Base-by-base conservation (phyloP, 37 sponge, comb jelly and placozoan species). In the Cladorhizidae sp. region DNA sequence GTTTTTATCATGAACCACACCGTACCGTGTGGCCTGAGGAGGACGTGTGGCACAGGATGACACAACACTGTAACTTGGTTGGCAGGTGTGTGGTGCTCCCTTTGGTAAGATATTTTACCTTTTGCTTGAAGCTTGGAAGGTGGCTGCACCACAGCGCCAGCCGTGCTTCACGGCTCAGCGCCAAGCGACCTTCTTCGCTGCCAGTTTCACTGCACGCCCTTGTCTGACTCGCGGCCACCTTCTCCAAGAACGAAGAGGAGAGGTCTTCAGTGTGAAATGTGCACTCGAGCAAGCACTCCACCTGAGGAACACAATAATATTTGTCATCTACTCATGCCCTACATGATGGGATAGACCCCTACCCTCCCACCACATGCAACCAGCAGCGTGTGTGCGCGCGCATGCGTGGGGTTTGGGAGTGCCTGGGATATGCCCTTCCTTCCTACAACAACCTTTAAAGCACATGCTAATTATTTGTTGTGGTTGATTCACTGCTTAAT, bases 41-140 rank as follows among this genome's bases (percentile, higher is more conserved):
- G 49, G 8, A 45, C 9, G 49, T 12, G 49, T 45, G 49, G 5
- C 49, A 45, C 5, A 9, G 5, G 49, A 9, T 45, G 49, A 12
- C 8, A 12, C 49, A 5, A 45, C 9, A 45, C 9, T 12, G 9
- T 45, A 45, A 45, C 9, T 12, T 45, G n/a, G n/a, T n/a, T n/a
- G n/a, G 49, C 49, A 12, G 49, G 8, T 45, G 5, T 45, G 49
- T 45, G 49, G 5, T 45, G 49, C 8, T 45, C 9, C 9, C 49
- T 45, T 12, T 45, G 49, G 49, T 45, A 12, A 45, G 8, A 45
- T 9, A 12, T 6, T 38, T 5, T 68, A 84, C 84, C 58, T 84
- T 57, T 84, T 76, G 84, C 42, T 84, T 54, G 41, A 84, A 58
- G 35, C 76, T 75, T 23, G 84, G 84, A 20, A 75, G 58, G 36